These are phyloP conservation scores for Anguilla rostrata DNA, from an alignment of 2,113 vertebrate genomes.

Conservation along the genomic window DNA sequence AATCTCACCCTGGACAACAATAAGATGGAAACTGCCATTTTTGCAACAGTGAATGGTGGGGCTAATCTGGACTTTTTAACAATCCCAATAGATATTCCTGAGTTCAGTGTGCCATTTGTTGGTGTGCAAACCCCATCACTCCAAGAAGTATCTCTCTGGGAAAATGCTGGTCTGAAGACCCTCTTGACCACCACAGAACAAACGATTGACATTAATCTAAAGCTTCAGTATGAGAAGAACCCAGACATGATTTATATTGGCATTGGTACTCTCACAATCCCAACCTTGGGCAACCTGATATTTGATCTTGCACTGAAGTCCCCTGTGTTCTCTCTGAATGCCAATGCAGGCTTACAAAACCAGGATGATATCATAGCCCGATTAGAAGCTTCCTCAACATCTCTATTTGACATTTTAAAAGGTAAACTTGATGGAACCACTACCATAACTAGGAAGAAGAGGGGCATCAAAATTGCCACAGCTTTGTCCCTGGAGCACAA, in stretches of 20 bases:
- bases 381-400: slow-evolving; percentile 74
- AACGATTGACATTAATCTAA: slow-evolving; percentile 80
- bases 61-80: slow-evolving; percentile 83
- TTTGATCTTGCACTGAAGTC: slow-evolving; percentile 86
- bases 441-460: slow-evolving; percentile 72
- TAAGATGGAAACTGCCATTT: slow-evolving; percentile 67
- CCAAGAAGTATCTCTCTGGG: slow-evolving; percentile 79
- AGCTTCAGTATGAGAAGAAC: slow-evolving; percentile 83
- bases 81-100: slow-evolving; percentile 74
- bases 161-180: slow-evolving; percentile 71
- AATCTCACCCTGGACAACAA: slow-evolving; percentile 74
- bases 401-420: slow-evolving; percentile 70
- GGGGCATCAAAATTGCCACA: slow-evolving; percentile 76
- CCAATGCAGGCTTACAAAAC: slow-evolving; percentile 77
- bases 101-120: slow-evolving; percentile 71
- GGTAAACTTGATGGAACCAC: slow-evolving; percentile 78
- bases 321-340: slow-evolving; percentile 76
- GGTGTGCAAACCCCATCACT: slow-evolving; percentile 64
- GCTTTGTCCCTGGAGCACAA: slow-evolving; percentile 69
- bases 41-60: slow-evolving; percentile 76
- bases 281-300: slow-evolving; percentile 84
- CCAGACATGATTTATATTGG: slow-evolving; percentile 73
- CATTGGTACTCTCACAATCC: slow-evolving; percentile 78
- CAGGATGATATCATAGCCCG: slow-evolving; percentile 75
- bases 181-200: slow-evolving; percentile 81